A percentile compares a stretch with the other conserved stretches of the same genome.
Evolutionary conservation across 2,797 vertebrate genomes (phyloP).

Genomic region (Smutsia temminckii): DNA sequence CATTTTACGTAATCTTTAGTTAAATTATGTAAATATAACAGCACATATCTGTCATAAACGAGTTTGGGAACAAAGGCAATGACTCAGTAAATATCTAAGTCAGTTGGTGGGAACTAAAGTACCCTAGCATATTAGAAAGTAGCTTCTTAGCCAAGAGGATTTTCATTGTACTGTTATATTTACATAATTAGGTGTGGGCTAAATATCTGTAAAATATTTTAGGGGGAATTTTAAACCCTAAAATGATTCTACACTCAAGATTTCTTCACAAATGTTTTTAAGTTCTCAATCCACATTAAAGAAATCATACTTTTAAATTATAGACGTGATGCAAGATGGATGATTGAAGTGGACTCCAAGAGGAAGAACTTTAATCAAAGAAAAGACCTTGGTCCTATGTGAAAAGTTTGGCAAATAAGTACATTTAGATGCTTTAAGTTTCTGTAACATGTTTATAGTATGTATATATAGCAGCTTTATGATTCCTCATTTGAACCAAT

Average conservation of each 20-base stretch:
- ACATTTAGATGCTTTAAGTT: background rate
- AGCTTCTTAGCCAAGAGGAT: background rate
- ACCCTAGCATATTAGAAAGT: background rate
- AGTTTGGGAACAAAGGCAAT: slow-evolving; percentile 46
- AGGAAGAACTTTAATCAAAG: slow-evolving; percentile 7
- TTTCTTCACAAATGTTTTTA: slow-evolving; percentile 23
- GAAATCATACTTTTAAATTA: slow-evolving; percentile 51
- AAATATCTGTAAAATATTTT: background rate
- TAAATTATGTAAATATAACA: slow-evolving; percentile 58
- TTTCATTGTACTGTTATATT: slow-evolving; percentile 13
- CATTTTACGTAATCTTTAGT: slow-evolving; percentile 54
- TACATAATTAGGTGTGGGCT: background rate
- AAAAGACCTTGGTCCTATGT: slow-evolving; percentile 34
- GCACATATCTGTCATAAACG: slow-evolving; percentile 4
- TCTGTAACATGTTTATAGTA: background rate
- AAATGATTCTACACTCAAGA: background rate
- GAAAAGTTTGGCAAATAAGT: slow-evolving; percentile 53
- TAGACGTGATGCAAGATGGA: background rate
- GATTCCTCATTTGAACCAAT: background rate
- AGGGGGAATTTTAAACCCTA: background rate
- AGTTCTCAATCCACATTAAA: slow-evolving; percentile 40
- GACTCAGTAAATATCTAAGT: slow-evolving; percentile 28
- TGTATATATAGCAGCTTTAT: background rate
- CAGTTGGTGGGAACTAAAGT: background rate
- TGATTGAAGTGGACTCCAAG: slow-evolving; percentile 2